Percentiles rank a stretch among this genome's conserved stretches.
phyloP scores from a whole-genome alignment of 2,888 invertebrate genomes.

The Minunthozetes semirufus region DNA sequence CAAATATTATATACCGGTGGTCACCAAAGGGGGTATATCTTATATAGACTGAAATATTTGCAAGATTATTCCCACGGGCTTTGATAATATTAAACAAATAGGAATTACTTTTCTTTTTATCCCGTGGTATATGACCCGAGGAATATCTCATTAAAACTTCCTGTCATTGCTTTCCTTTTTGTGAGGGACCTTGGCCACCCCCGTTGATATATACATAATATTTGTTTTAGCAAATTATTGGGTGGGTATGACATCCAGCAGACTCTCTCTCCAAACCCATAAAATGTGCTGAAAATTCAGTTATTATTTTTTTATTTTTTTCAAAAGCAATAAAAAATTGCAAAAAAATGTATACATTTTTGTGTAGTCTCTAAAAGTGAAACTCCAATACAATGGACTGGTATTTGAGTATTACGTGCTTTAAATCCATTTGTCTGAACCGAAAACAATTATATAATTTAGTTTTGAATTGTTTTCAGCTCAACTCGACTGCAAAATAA shows the following conservation, averaged over 20 bases:
- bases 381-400: background rate
- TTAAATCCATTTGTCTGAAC: constrained; percentile 8
- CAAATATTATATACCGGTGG: background rate
- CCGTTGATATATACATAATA: background rate
- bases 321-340: background rate
- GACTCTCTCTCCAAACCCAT: background rate
- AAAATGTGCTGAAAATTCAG: background rate
- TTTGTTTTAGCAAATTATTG: constrained; percentile 14
- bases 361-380: no score
- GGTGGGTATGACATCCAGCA: background rate
- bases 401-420: constrained; percentile 7
- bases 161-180: no score
- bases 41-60: no score
- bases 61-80: background rate
- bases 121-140: no score
- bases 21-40: no score
- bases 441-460: constrained; percentile 13
- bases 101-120: no score
- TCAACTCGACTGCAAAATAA: constrained; percentile 3
- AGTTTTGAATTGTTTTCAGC: background rate
- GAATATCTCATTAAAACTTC: no score
- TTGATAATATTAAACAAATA: background rate
- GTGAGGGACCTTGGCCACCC: no score
- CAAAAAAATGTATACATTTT: background rate
- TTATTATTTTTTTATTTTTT: background rate